phyloP scores from a whole-genome alignment of 2,113 vertebrate species.

The Todiramphus chloris region DNA sequence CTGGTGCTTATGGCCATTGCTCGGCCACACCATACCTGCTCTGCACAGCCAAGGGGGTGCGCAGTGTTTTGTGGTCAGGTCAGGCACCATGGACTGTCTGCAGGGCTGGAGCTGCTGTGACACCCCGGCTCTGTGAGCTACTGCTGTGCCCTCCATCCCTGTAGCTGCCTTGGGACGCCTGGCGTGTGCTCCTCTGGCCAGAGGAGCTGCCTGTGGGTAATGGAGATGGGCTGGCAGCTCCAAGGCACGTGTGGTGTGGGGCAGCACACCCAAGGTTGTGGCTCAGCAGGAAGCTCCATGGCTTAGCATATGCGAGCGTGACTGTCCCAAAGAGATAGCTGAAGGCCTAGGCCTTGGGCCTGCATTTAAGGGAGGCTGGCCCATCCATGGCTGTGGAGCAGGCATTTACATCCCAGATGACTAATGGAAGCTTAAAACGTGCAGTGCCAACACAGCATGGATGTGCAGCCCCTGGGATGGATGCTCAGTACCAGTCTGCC shows the following conservation, averaged over 20 bases:
- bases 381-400: neutral
- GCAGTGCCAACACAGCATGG: neutral
- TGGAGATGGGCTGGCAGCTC: neutral
- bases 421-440: neutral
- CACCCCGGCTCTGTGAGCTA: neutral
- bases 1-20: fast-evolving
- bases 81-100: fast-evolving
- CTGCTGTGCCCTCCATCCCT: neutral
- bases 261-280: neutral
- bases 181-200: neutral
- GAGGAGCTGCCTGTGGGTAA: neutral
- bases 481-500: neutral
- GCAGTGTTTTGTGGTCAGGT: fast-evolving
- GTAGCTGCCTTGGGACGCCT: neutral
- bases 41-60: fast-evolving
- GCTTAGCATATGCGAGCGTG: neutral
- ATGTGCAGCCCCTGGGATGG: fast-evolving
- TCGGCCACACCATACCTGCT: neutral
- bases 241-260: neutral
- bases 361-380: neutral
- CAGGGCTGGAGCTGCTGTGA: neutral
- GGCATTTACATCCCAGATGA: neutral
- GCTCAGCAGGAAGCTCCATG: neutral
- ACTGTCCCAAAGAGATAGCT: neutral
- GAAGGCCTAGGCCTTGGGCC: neutral